These are phyloP conservation scores for Drosophila birchii DNA, from an alignment of 2,888 invertebrate species.

Conservation along the genomic window DNA sequence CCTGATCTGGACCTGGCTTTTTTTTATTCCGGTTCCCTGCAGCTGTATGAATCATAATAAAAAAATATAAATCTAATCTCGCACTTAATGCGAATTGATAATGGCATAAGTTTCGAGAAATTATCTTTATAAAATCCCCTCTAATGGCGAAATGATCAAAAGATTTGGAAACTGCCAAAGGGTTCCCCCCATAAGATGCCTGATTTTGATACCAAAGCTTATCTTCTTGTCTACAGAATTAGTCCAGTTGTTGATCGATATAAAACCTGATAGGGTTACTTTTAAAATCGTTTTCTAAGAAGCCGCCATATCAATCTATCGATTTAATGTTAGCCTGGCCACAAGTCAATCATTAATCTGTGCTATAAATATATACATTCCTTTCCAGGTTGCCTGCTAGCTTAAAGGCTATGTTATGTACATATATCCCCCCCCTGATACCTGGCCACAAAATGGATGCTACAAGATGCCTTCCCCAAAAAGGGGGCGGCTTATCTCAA, in stretches of 20 bases:
- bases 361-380: not conserved
- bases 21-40: not conserved
- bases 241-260: not conserved
- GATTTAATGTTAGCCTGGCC: not conserved
- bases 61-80: not conserved
- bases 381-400: too few species aligned
- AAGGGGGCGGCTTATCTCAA: not conserved
- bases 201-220: not conserved
- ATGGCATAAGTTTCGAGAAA: not conserved
- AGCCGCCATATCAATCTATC: not conserved
- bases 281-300: not conserved
- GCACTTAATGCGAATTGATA: not conserved
- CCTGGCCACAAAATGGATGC: not conserved
- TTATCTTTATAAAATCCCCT: not conserved
- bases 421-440: too few species aligned
- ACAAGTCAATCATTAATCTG: not conserved
- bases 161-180: not conserved
- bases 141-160: not conserved
- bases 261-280: not conserved
- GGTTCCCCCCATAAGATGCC: not conserved
- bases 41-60: not conserved
- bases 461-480: not conserved
- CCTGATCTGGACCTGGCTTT: not conserved
- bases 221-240: not conserved
- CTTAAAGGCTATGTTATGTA: too few species aligned